A percentile compares a stretch with the other conserved stretches of the same genome.
phyloP scores from a whole-genome alignment of 2,888 invertebrate genomes.

The Tholera decimalis region DNA sequence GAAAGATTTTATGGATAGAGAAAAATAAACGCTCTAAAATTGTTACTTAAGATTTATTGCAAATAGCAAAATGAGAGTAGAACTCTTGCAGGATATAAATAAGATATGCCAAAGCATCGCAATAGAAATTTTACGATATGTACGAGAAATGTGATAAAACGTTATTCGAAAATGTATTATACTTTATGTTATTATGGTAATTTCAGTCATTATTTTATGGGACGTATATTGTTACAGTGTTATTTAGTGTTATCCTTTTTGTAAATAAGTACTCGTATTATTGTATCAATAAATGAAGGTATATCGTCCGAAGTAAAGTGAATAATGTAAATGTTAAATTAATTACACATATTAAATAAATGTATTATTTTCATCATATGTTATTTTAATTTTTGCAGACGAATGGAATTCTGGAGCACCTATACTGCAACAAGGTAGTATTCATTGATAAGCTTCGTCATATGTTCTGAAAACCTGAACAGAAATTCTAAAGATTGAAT shows the following conservation, averaged over 20 bases:
- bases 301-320: constrained; percentile 63
- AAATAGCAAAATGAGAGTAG: constrained; percentile 47
- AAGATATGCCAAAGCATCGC: constrained; percentile 72
- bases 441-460: too few relatives aligned
- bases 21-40: constrained; percentile 54
- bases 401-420: not conserved
- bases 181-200: constrained; percentile 70
- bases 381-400: constrained; percentile 22
- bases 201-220: constrained; percentile 85
- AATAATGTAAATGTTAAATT: constrained; percentile 58
- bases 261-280: constrained; percentile 79
- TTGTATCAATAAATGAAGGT: constrained; percentile 63
- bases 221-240: constrained; percentile 75
- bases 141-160: constrained; percentile 76
- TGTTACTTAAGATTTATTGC: constrained; percentile 57
- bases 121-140: constrained; percentile 75
- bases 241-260: constrained; percentile 78
- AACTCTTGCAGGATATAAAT: constrained; percentile 64
- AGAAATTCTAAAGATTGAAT: too few relatives aligned
- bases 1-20: constrained; percentile 55
- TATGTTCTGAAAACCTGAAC: too few relatives aligned
- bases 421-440: too few relatives aligned
- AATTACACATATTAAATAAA: constrained; percentile 56
- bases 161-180: constrained; percentile 71
- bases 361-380: constrained; percentile 56